phyloP scores from a whole-genome alignment of 2,797 vertebrate species.

The Sebastes matsubarae region DNA sequence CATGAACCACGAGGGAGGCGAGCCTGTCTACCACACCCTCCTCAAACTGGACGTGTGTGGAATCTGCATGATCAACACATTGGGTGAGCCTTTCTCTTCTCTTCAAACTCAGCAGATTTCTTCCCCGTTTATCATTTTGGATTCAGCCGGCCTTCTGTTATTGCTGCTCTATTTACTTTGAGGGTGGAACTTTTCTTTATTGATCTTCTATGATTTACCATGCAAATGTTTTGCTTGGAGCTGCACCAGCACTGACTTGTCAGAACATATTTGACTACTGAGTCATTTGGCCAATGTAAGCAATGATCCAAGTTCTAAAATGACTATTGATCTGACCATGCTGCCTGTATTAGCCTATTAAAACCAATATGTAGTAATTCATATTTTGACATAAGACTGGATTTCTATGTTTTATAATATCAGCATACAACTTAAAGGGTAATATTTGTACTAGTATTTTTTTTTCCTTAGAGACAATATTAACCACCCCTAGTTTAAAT shows the following conservation, averaged over 20 bases:
- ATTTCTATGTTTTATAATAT: neutral
- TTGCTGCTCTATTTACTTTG: conserved; percentile 23
- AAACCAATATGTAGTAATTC: neutral
- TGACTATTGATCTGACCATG: conserved; percentile 31
- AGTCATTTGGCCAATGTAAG: conserved; percentile 20
- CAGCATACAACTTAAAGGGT: neutral
- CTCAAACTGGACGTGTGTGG: conserved; percentile 94
- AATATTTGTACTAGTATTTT: no score
- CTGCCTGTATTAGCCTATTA: neutral
- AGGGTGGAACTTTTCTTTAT: conserved; percentile 29
- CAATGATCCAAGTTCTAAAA: conserved; percentile 20
- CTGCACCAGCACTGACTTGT: conserved; percentile 41
- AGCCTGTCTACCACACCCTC: conserved; percentile 89
- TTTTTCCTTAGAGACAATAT: neutral
- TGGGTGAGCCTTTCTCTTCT: conserved; percentile 78
- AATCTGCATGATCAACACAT: conserved; percentile 93
- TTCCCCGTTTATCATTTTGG: neutral
- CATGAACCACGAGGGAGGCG: conserved; percentile 95
- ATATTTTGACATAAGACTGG: neutral
- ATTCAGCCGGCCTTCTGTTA: neutral
- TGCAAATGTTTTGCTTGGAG: conserved; percentile 29
- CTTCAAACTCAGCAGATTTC: conserved; percentile 17
- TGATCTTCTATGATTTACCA: conserved; percentile 47
- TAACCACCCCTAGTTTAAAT: neutral
- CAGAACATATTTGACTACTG: conserved; percentile 23